phyloP scores from a whole-genome alignment of 2,888 invertebrate genomes.

The Agrilus biguttatus region DNA sequence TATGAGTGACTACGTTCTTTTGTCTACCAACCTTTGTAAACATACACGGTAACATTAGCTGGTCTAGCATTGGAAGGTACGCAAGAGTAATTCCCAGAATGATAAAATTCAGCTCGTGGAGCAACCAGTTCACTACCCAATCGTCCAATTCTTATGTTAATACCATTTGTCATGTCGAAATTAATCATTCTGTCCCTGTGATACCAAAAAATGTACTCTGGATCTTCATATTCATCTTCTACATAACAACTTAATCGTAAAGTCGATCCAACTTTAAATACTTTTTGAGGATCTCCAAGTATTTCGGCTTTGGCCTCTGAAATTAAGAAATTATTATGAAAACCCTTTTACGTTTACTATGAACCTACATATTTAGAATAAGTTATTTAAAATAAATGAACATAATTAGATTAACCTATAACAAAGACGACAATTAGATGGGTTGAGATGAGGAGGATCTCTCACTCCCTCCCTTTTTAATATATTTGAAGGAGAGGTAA shows the following conservation, averaged over 20 bases:
- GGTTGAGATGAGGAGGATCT: no score
- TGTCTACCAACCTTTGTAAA: conserved; percentile 19
- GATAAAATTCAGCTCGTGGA: conserved; percentile 38
- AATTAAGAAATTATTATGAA: conserved; percentile 11
- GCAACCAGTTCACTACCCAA: conserved; percentile 36
- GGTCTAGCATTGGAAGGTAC: conserved; percentile 65
- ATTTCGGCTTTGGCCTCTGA: conserved; percentile 57
- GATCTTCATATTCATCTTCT: conserved; percentile 51
- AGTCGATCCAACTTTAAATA: conserved; percentile 57
- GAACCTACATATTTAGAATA: no score
- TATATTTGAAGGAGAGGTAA: no score
- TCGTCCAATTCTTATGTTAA: conserved; percentile 35
- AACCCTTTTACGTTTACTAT: no score
- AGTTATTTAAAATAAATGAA: no score
- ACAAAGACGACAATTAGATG: no score
- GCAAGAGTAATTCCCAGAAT: conserved; percentile 71
- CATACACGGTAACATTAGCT: conserved; percentile 61
- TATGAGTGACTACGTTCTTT: no score
- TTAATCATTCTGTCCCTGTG: conserved; percentile 76
- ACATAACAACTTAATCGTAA: conserved; percentile 56
- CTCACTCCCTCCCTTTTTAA: no score
- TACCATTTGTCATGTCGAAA: conserved; percentile 54
- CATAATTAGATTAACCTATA: no score
- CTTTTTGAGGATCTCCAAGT: conserved; percentile 53
- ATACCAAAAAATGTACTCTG: conserved; percentile 68